Evolutionary conservation across 2,888 invertebrate species (phyloP), one percentile per base, ranked within the genome.

Genomic region (Pasiphila rectangulata): DNA sequence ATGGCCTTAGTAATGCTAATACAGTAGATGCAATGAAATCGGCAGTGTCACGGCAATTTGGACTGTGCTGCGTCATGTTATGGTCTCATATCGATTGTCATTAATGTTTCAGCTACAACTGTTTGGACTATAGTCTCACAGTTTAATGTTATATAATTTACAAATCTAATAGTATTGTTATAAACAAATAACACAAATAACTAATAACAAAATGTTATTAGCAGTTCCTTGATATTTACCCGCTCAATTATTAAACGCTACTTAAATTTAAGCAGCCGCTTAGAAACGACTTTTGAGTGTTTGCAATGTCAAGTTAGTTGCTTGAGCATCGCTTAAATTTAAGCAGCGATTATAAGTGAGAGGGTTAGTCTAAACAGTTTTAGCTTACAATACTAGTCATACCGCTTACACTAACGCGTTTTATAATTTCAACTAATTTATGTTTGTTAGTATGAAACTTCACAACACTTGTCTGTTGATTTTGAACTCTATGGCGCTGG

Each of bases 341-440:
- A n/a, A n/a, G n/a, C n/a, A n/a, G n/a, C n/a, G n/a, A n/a, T n/a
- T n/a, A n/a, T n/a, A n/a, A n/a, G n/a, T n/a, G n/a, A n/a, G n/a
- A n/a, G n/a, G n/a, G 2, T 19, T 17, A 43, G 62, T 63, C 61
- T 59, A 59, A 67, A 65, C 63, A 60, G 64, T 64, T 65, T 56
- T 58, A 58, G 54, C 57, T 57, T 61, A 42, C 46, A 57, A 63
- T 40, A 67, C 75, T 75, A 75, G 75, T 75, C 75, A 75, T 60
- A 63, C 61, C 63, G 70, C 70, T 70, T 68, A 61, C 64, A 64
- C 57, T 59, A 63, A 55, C 54, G 34, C 17, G 38, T 39, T 37
- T 44, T 47, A 35, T 37, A 43, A 25, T 45, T 40, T 40, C 32
- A 39, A 46, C 43, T 46, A 44, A 44, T 39, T 24, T 47, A 47